These are phyloP conservation scores for Crotalus helleri DNA, from an alignment of 2,113 vertebrate genomes.

Conservation along the genomic window DNA sequence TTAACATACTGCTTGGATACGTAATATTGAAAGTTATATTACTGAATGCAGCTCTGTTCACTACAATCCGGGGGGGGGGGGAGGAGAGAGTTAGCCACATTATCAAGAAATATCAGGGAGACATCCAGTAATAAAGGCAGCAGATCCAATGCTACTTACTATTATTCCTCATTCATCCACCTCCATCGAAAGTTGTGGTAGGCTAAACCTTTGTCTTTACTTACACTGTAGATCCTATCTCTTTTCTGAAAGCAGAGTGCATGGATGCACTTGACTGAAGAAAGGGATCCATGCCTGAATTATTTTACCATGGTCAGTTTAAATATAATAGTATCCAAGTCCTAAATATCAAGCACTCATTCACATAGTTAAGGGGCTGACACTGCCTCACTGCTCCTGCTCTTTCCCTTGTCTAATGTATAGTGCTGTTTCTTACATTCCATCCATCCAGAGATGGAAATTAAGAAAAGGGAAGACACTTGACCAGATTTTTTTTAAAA, in stretches of 20 bases:
- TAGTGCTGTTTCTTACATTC: not conserved
- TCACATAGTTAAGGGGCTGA: not conserved
- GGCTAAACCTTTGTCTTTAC: not conserved
- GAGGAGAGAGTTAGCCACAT: not conserved
- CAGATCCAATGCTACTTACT: not conserved
- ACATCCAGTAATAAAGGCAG: not conserved
- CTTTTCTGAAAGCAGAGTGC: not conserved
- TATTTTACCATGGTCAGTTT: not conserved
- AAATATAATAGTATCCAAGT: not conserved
- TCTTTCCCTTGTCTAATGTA: not conserved
- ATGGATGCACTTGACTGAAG: not conserved
- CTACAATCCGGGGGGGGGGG: not conserved
- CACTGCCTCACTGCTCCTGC: not conserved
- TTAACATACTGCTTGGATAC: not conserved
- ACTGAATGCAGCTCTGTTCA: not conserved
- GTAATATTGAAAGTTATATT: not conserved
- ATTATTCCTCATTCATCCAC: not conserved
- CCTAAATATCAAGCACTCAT: not conserved
- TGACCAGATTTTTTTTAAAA: not conserved
- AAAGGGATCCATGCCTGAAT: not conserved
- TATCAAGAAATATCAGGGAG: not conserved
- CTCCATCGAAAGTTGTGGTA: not conserved
- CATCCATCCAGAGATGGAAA: not conserved
- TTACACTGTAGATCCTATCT: not conserved
- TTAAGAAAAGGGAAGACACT: not conserved